Evolutionary conservation across 35 echinoderm and acorn worm genomes (phyloP), one percentile per base, ranked within the genome.

Genomic region (Ptychodera flava): DNA sequence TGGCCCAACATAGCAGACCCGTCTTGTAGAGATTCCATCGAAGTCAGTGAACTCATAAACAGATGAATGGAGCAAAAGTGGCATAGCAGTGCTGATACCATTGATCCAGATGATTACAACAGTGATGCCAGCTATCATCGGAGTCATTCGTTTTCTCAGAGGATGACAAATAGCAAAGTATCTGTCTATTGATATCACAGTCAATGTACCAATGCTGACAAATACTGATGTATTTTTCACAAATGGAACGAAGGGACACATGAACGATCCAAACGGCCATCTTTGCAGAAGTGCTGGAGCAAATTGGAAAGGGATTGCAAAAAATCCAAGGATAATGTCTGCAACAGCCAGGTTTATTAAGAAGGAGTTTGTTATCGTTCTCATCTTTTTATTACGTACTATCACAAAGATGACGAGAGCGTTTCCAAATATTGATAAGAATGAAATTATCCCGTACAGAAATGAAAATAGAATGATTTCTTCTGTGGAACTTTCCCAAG

Each of bases 341-440:
- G 95, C 95, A 0, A 97, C 80, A 1, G 95, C 92, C 33, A 97
- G 76, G 75, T 97, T 97, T 35, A 94, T 76, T 16, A 97, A 82
- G 76, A 94, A 97, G 37, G 86, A 97, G 82, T 97, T 94, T 0
- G 95, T 97, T 0, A 89, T 90, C 16, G 89, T 92, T 16, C 92
- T 79, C 89, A 97, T 94, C 86, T 97, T 89, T 64, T 94, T 97
- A 80, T 94, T 97, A n/a, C 80, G 80, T 0, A 97, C 32, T 16
- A 94, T 94, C 36, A 97, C 93, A 28, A 77, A 86, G 83, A 97
- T 93, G 16, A 97, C 95, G 37, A 94, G 91, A 2, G 52, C 86
- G 86, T 97, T 97, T 16, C 95, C 95, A 30, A 94, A 82, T 1
- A 97, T 79, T 1, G 95, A 94, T 0, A 97, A 38, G 27, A 94